Evolutionary conservation across 2,113 vertebrate genomes (phyloP), one percentile per base, ranked within the genome.

Genomic region (Silurus glanis): DNA sequence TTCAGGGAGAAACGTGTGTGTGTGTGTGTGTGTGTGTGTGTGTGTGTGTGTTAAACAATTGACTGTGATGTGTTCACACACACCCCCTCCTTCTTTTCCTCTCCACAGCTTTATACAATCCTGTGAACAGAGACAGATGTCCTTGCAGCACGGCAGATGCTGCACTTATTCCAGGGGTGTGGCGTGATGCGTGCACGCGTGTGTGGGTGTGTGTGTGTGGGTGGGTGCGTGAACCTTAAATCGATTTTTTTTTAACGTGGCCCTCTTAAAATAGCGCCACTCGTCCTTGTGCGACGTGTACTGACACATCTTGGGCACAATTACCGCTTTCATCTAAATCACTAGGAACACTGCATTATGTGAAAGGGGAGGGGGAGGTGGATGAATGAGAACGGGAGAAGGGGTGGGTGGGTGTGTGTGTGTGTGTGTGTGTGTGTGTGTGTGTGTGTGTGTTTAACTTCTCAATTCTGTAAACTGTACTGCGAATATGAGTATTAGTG

Each of bases 61-160:
- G n/a, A 23, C 80, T 6, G 23, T 82, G 12, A 64, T 25, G 61
- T 53, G 72, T 56, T 47, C 51, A 49, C 47, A 37, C 58, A 21
- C 82, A 49, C 47, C 51, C 58, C 25, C 82, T 8, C 25, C 5
- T 5, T 28, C 82, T 85, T 78, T 87, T 59, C 25, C 59, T 67
- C 62, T 56, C 85, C 19, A 55, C 71, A 51, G 66, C 80, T 71
- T 89, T 53, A 59, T 78, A 62, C 82, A 76, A 58, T 69, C 45
- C 49, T 84, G 66, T 74, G 66, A 74, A 84, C 83, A 47, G 58
- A 59, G 51, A 84, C 59, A 75, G 85, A 84, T 89, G 82, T 67
- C 82, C 75, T 86, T 80, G 74, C 82, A 49, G 82, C 53, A 59
- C 59, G 61, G 49, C 64, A 79, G 82, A 80, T 61, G 66, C 49